Evolutionary conservation across 2,888 invertebrate species (phyloP), one percentile per base, ranked within the genome.

Genomic region (Bruchidius siliquastri): DNA sequence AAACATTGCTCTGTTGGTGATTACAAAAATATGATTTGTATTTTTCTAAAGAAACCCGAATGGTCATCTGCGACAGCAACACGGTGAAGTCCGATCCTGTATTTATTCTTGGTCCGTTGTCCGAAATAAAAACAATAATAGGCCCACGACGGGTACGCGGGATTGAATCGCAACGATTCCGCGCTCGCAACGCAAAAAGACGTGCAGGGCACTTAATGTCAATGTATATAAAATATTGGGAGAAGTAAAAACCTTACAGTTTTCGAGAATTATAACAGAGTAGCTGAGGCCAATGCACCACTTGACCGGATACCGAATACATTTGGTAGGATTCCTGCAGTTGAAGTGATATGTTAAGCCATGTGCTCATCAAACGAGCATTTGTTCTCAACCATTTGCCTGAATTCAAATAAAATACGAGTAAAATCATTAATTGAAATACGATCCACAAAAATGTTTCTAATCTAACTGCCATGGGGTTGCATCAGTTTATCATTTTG

Each of bases 191-290:
- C 72, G 74, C 74, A 75, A 75, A 75, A 75, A 75, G 72, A 74
- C 72, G 75, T 71, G 72, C 73, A 71, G 72, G 71, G 73, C 75
- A 75, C 73, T 75, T 75, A 75, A 75, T 69, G 73, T 75, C 75
- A 73, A 69, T 20, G 21, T 8, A 49, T 49, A 70, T 72, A 74
- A 75, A 75, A 75, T 75, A 74, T 75, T 71, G 75, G 71, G 68
- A 72, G 69, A 70, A 71, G 73, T 74, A 75, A 75, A 75, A 75
- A 75, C 71, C 72, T 75, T 74, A 72, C 75, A 72, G 75, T 71
- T 75, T 74, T 76, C 74, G 71, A 74, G 74, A 76, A 74, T 76
- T 74, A 74, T 76, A 73, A 49, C 49, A 49, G 49, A 49, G 49
- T 49, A 4, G 18, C 49, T 1, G 18, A 13, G 49, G 49, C 49